Evolutionary conservation across 1,140 invertebrate species (phyloP).

Genomic region (Drosophila biarmipes): DNA sequence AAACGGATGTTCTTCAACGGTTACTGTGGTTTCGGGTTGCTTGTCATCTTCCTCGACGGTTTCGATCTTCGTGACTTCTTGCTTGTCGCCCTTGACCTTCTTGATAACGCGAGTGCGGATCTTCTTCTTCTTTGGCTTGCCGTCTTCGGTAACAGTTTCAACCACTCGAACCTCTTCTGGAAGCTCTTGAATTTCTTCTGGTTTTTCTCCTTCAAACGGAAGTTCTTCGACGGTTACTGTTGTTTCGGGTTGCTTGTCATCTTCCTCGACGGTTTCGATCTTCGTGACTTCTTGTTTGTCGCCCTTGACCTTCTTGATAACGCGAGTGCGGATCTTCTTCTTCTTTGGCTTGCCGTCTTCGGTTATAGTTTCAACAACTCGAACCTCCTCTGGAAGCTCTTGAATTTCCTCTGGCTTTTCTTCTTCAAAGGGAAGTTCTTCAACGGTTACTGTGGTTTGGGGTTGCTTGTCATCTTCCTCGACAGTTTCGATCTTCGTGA

Average conservation of each 20-base stretch:
- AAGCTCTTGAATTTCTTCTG: neutral
- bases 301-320: slow-evolving; percentile 5
- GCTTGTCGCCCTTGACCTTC: slow-evolving; percentile 6
- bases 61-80: slow-evolving; percentile 6
- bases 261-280: slow-evolving; percentile 3
- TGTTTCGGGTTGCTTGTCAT: slow-evolving; percentile 1
- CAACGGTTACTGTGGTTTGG: neutral
- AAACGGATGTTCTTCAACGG: neutral
- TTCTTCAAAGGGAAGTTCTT: neutral
- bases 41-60: slow-evolving; percentile 4
- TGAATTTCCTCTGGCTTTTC: neutral
- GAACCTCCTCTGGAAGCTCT: slow-evolving; percentile 2
- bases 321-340: slow-evolving; percentile 3
- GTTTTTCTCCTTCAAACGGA: neutral
- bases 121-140: slow-evolving; percentile 3
- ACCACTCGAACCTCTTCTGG: slow-evolving; percentile 1
- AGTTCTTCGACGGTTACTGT: slow-evolving; percentile 1
- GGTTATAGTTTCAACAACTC: neutral
- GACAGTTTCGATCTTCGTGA: slow-evolving; percentile 1
- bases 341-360: slow-evolving; percentile 6
- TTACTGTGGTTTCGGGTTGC: slow-evolving; percentile 1
- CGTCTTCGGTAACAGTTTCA: slow-evolving; percentile 2
- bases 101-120: slow-evolving; percentile 1
- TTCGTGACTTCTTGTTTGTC: slow-evolving; percentile 8
- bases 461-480: slow-evolving; percentile 4